Percentiles rank a stretch among this genome's conserved stretches.
These are phyloP conservation scores for Melanerpes aurifrons DNA, from an alignment of 2,113 vertebrate species.

Conservation along the genomic window DNA sequence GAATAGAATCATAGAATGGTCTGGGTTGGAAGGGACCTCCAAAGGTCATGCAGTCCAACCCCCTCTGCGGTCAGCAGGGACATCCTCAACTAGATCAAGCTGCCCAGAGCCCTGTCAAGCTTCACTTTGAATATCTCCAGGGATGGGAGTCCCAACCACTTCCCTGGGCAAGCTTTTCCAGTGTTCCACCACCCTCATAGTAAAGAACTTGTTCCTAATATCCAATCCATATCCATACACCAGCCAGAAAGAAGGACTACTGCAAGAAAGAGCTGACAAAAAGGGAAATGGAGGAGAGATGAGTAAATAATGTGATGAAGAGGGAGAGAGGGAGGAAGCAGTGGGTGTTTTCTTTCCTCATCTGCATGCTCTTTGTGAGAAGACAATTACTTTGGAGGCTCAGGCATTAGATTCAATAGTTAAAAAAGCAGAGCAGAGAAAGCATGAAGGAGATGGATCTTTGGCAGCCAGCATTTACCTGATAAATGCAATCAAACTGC, in stretches of 20 bases:
- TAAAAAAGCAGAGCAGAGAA: background rate
- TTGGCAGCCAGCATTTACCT: constrained; percentile 20
- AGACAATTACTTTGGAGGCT: constrained; percentile 32
- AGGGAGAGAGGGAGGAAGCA: background rate
- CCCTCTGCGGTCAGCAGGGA: no score
- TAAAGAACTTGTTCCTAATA: no score
- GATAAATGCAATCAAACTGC: constrained; percentile 29
- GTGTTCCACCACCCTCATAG: no score
- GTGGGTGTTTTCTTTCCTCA: constrained; percentile 15
- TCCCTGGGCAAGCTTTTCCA: no score
- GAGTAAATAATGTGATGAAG: background rate
- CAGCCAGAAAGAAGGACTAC: background rate
- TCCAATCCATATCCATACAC: no score
- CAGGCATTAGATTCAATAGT: background rate
- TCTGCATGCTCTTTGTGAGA: background rate
- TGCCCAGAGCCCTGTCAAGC: no score
- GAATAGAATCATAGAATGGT: no score
- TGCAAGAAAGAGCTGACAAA: background rate
- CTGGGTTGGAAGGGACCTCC: no score
- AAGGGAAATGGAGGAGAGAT: background rate
- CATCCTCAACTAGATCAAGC: no score
- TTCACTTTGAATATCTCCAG: no score
- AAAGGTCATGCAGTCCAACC: no score
- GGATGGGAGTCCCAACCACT: no score
- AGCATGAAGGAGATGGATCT: constrained; percentile 7